Evolutionary conservation across 2,888 invertebrate genomes (phyloP), one percentile per base, ranked within the genome.

Genomic region (Strigamia transsilvanica): DNA sequence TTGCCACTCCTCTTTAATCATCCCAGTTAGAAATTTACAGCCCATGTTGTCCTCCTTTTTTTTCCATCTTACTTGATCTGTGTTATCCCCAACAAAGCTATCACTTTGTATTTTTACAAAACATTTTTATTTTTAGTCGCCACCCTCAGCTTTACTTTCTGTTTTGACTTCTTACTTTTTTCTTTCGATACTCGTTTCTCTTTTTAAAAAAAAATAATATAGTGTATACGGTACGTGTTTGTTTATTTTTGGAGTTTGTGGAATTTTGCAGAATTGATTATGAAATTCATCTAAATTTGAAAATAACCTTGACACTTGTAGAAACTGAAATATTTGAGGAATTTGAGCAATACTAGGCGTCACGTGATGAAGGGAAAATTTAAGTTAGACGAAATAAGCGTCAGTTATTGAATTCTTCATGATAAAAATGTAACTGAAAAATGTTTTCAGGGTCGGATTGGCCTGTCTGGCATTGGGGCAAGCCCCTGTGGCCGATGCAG

Each of bases 51-150:
- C 56, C 56, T 56, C 56, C 56, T 56, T 56, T 56, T 38, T 27
- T 56, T 56, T 56, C 21, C 18, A 18, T 56, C 56, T 56, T 7
- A 56, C 56, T 56, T 56, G 56, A 56, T 56, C 56, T 56, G n/a
- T 56, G 56, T 56, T 56, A 56, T 56, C 56, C 56, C 56, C 56
- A 56, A 56, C 56, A 56, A 56, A 56, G 56, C 56, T 56, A 56
- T 56, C 56, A 56, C 56, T 56, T 56, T 21, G 21, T 15, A n/a
- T 56, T 56, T 56, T 56, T 56, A 4, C 56, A 56, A 56, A 56
- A 56, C 56, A 56, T 56, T 56, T 56, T 56, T 56, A 56, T 56
- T 56, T 56, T 56, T 56, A 56, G 56, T n/a, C 56, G 4, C 56
- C 56, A 56, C 56, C 56, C 56, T 56, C 56, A 18, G n/a, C 7